phyloP scores from a whole-genome alignment of 2,888 invertebrate genomes.

The Dicroscelio sp. region DNA sequence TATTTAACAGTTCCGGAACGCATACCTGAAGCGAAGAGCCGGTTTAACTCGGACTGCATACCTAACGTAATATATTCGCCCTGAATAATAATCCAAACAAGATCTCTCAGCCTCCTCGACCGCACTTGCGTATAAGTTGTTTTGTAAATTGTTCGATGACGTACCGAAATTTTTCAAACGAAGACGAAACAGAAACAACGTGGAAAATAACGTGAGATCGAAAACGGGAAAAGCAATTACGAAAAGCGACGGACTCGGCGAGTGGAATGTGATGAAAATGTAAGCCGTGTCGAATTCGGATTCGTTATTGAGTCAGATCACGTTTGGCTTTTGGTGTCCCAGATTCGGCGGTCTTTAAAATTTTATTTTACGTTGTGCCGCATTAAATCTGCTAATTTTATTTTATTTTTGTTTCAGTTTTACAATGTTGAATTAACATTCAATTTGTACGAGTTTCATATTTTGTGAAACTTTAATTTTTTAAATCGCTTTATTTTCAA shows the following conservation, averaged over 20 bases:
- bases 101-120: constrained; percentile 69
- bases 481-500: no score
- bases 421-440: no score
- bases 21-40: constrained; percentile 80
- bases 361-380: background rate
- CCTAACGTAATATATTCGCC: constrained; percentile 83
- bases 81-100: constrained; percentile 83
- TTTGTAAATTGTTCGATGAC: constrained; percentile 30
- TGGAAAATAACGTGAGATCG: no score
- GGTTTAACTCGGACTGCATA: constrained; percentile 80
- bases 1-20: constrained; percentile 80
- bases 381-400: background rate
- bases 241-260: constrained; percentile 13
- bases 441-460: no score
- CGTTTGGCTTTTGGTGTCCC: constrained; percentile 53
- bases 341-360: constrained; percentile 53
- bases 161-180: background rate
- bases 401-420: background rate
- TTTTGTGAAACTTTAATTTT: no score
- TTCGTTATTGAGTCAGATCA: constrained; percentile 47
- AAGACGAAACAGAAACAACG: no score
- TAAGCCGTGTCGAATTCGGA: constrained; percentile 44
- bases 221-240: constrained; percentile 15
- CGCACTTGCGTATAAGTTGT: constrained; percentile 60
- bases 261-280: constrained; percentile 42